phyloP scores from a whole-genome alignment of 2,113 vertebrate genomes.

The Aptenodytes forsteri region DNA sequence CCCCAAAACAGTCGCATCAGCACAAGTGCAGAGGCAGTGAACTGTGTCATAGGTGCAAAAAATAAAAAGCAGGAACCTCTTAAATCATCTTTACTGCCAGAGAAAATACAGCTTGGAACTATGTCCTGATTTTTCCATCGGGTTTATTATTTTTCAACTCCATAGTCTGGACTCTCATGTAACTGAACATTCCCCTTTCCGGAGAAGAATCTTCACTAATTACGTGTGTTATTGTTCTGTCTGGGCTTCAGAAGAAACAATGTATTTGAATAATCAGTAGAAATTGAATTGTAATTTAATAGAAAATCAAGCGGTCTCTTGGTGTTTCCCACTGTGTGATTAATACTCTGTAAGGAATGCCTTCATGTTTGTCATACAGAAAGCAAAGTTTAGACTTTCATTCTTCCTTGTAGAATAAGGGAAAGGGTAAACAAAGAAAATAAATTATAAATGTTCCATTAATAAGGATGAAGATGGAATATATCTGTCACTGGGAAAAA shows the following conservation, averaged over 20 bases:
- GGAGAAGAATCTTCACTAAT: background rate
- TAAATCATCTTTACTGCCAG: background rate
- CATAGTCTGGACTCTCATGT: background rate
- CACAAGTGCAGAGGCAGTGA: background rate
- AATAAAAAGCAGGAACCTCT: background rate
- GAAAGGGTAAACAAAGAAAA: conserved; percentile 23
- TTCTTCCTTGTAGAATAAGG: background rate
- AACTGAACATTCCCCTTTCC: background rate
- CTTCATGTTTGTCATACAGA: background rate
- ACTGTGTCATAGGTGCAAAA: background rate
- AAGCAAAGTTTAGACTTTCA: background rate
- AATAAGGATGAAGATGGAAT: conserved; percentile 20
- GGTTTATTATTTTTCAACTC: background rate
- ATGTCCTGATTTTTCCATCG: background rate
- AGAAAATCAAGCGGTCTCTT: background rate
- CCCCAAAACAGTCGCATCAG: background rate
- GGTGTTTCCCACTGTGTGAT: background rate
- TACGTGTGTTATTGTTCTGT: background rate
- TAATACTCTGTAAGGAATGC: background rate
- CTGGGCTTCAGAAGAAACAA: background rate
- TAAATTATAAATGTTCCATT: background rate
- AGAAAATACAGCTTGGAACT: background rate
- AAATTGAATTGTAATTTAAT: background rate
- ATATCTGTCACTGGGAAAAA: conserved; percentile 34
- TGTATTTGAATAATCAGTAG: background rate